These are phyloP conservation scores for Falcunculus frontatus DNA, from an alignment of 2,113 vertebrate genomes.

Conservation along the genomic window DNA sequence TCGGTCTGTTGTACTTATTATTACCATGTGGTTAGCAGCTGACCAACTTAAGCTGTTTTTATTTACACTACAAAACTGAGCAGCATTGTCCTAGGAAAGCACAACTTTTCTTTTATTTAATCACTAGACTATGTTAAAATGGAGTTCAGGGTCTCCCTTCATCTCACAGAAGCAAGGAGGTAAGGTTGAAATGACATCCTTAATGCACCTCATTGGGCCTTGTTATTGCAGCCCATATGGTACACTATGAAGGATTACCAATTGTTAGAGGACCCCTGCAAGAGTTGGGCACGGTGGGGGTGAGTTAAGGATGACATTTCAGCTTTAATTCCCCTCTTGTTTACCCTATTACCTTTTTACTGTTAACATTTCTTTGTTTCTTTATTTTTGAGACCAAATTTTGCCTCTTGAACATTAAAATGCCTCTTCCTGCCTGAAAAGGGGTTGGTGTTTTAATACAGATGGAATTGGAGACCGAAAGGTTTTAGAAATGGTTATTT, in stretches of 20 bases:
- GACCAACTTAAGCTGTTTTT: conserved; percentile 84
- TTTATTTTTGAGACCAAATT: neutral
- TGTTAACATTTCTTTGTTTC: neutral
- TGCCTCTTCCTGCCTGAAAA: neutral
- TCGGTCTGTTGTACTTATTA: conserved; percentile 78
- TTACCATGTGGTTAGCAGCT: conserved; percentile 97
- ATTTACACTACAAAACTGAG: conserved; percentile 83
- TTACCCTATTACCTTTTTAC: conserved; percentile 19
- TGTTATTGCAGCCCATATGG: conserved; percentile 56
- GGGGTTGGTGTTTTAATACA: neutral
- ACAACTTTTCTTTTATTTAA: conserved; percentile 53
- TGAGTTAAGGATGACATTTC: conserved; percentile 63
- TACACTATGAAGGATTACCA: conserved; percentile 63
- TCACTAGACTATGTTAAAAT: conserved; percentile 48
- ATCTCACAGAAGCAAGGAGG: conserved; percentile 39
- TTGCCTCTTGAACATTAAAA: neutral
- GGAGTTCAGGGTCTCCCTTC: conserved; percentile 47
- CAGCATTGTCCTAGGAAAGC: conserved; percentile 68
- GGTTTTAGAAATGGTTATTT: conserved; percentile 22
- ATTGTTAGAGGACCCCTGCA: conserved; percentile 58
- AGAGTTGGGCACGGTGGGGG: conserved; percentile 50
- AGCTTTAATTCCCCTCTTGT: conserved; percentile 51
- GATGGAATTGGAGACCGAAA: neutral
- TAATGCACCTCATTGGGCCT: conserved; percentile 52
- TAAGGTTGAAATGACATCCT: conserved; percentile 52